A percentile compares a stretch with the other conserved stretches of the same genome.
These are phyloP conservation scores for Sterrhoptilus dennistouni DNA, from an alignment of 2,113 vertebrate species.

Conservation along the genomic window DNA sequence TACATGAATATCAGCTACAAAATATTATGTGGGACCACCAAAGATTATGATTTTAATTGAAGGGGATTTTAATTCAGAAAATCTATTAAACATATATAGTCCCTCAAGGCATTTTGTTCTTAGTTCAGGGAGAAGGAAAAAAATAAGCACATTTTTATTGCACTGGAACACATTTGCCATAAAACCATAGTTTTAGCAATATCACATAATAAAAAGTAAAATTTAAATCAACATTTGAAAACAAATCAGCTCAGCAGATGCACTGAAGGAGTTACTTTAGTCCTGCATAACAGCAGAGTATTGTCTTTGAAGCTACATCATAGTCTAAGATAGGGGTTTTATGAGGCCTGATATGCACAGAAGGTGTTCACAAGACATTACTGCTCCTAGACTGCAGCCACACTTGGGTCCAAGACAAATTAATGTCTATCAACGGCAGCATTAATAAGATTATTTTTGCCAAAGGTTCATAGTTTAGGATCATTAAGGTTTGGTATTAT, in stretches of 20 bases:
- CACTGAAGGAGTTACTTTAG: not conserved
- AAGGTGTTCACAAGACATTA: not conserved
- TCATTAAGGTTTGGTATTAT: not conserved
- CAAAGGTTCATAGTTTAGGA: not conserved
- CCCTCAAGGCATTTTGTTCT: constrained; percentile 50
- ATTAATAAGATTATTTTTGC: not conserved
- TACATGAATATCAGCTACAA: not conserved
- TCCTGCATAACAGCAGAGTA: not conserved
- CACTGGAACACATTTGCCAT: constrained; percentile 40
- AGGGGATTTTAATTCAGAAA: constrained; percentile 28
- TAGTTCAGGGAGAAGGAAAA: constrained; percentile 40
- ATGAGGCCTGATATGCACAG: not conserved
- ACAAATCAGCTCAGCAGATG: not conserved
- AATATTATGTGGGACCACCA: constrained; percentile 15
- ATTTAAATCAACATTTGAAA: constrained; percentile 41
- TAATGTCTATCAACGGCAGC: not conserved
- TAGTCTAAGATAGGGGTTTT: not conserved
- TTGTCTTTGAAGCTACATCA: not conserved
- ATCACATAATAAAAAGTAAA: constrained; percentile 58
- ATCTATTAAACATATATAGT: constrained; percentile 18
- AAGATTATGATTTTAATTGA: constrained; percentile 21
- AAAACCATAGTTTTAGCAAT: constrained; percentile 54
- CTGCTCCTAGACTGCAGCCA: not conserved
- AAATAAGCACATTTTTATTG: constrained; percentile 62
- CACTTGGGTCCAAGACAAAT: not conserved